phyloP scores from a whole-genome alignment of 1,140 invertebrate species.

The Leucophenga varia region DNA sequence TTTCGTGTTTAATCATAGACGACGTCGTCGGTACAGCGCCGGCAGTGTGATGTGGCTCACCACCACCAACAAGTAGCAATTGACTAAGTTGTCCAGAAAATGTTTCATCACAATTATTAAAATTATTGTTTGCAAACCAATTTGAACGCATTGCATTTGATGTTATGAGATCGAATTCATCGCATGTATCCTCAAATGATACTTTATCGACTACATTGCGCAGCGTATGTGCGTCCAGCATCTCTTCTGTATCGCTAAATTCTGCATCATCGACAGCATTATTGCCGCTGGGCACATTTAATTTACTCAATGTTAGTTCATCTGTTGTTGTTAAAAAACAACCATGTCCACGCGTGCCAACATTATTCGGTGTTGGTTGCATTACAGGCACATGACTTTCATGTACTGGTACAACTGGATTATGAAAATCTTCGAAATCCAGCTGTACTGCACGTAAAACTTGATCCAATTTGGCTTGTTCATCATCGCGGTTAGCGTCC shows the following conservation, averaged over 20 bases:
- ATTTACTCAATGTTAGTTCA: neutral
- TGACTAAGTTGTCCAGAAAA: slow-evolving; percentile 20
- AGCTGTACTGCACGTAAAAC: slow-evolving; percentile 48
- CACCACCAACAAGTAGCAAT: slow-evolving; percentile 29
- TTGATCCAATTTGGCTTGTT: slow-evolving; percentile 50
- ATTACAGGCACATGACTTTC: too few relatives aligned
- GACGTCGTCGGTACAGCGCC: neutral
- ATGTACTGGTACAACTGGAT: neutral
- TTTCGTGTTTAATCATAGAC: too few relatives aligned
- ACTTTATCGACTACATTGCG: slow-evolving; percentile 65
- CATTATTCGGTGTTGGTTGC: too few relatives aligned
- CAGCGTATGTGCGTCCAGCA: slow-evolving; percentile 78
- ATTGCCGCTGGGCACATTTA: slow-evolving; percentile 1
- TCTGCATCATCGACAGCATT: slow-evolving; percentile 57
- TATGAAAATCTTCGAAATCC: slow-evolving; percentile 47
- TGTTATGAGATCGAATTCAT: slow-evolving; percentile 42
- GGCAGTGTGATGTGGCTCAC: slow-evolving; percentile 26
- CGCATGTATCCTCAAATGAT: slow-evolving; percentile 48
- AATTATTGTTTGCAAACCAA: slow-evolving; percentile 49
- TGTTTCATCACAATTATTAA: slow-evolving; percentile 13
- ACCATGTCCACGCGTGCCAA: neutral
- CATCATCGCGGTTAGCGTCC: slow-evolving; percentile 42
- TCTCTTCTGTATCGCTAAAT: slow-evolving; percentile 79
- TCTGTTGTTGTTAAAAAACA: neutral
- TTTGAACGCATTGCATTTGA: slow-evolving; percentile 34